phyloP scores from a whole-genome alignment of 2,113 vertebrate genomes.

The Calypte anna region DNA sequence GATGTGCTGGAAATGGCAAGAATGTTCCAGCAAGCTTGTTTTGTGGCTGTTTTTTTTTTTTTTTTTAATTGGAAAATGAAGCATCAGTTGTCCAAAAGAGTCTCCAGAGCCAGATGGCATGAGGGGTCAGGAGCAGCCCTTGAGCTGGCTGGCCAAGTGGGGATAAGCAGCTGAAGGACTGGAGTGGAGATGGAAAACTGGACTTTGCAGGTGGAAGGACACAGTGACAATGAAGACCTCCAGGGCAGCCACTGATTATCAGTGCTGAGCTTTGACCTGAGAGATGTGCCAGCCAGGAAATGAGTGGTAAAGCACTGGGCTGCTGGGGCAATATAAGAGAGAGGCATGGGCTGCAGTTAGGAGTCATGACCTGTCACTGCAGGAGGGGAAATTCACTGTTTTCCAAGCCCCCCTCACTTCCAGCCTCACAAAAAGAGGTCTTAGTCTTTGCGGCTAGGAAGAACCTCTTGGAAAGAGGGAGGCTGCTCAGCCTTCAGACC shows the following conservation, averaged over 20 bases:
- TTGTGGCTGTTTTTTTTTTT: conserved; percentile 6
- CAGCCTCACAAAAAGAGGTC: neutral
- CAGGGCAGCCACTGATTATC: neutral
- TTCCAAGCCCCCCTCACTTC: neutral
- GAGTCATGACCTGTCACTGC: neutral
- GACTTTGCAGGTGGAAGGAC: neutral
- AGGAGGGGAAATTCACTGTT: neutral
- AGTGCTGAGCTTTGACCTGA: neutral
- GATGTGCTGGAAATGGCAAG: neutral
- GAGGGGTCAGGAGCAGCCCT: neutral
- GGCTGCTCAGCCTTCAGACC: neutral
- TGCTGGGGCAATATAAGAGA: neutral
- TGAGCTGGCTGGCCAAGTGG: neutral
- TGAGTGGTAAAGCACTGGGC: neutral
- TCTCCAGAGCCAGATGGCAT: fast-evolving
- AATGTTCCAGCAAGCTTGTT: neutral
- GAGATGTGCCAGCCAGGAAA: neutral
- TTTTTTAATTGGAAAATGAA: neutral
- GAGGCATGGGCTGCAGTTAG: neutral
- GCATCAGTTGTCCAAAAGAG: neutral
- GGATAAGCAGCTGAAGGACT: neutral
- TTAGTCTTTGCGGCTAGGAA: neutral
- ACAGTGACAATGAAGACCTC: neutral
- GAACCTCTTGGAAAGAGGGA: neutral
- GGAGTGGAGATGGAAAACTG: neutral